Evolutionary conservation across 2,888 invertebrate genomes (phyloP).

Genomic region (Papilio protenor): DNA sequence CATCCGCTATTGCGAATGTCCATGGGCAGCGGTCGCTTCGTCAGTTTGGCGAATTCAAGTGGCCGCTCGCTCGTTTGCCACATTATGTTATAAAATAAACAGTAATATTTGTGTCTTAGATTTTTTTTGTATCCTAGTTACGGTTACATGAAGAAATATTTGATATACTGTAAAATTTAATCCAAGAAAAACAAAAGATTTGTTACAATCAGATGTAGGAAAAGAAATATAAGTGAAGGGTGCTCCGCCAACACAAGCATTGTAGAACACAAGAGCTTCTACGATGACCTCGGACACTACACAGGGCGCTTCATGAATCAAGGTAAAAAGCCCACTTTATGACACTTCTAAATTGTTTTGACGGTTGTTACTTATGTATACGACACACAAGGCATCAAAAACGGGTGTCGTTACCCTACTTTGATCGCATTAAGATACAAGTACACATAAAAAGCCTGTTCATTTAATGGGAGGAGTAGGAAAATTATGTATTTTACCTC

Average conservation of each 20-base stretch:
- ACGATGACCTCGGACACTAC: conserved; percentile 36
- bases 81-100: too few relatives aligned
- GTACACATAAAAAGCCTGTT: not conserved
- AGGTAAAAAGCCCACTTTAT: conserved; percentile 23
- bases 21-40: too few relatives aligned
- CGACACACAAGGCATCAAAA: not conserved
- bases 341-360: conserved; percentile 29
- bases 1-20: too few relatives aligned
- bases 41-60: too few relatives aligned
- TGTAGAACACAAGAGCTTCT: conserved; percentile 11
- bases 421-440: not conserved
- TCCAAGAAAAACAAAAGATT: not conserved
- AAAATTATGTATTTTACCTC: not conserved
- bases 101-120: too few relatives aligned
- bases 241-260: conserved; percentile 35
- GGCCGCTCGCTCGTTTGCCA: too few relatives aligned
- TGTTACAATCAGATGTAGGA: conserved; percentile 4
- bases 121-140: not conserved
- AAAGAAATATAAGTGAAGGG: conserved; percentile 21
- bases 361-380: conserved; percentile 26
- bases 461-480: not conserved
- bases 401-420: not conserved
- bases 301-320: conserved; percentile 30
- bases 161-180: not conserved
- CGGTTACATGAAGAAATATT: not conserved